Evolutionary conservation across 2,113 vertebrate genomes (phyloP), one percentile per base, ranked within the genome.

Genomic region (Chrysemys picta): DNA sequence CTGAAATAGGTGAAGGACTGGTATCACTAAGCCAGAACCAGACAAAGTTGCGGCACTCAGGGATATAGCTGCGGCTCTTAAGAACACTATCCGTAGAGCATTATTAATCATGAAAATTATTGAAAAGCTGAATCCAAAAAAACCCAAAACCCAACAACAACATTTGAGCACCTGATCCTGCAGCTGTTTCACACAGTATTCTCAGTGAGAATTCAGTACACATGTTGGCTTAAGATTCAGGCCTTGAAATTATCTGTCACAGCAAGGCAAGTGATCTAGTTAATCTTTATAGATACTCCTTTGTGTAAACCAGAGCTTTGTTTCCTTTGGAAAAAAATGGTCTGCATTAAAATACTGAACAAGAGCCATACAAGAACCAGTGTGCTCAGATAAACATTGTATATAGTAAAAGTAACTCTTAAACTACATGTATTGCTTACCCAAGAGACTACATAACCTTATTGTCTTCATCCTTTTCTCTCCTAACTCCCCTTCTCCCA

Each of bases 391-490:
- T 8, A 80, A 87, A 56, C 10, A 59, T 47, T 31, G 79, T 72
- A 72, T 87, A 27, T 65, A 35, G 62, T 65, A 65, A 65, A 65
- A 65, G 13, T 76, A 59, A 17, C 38, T 21, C n/a, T 45, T 22
- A 42, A 62, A 62, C 84, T 2, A 62, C 8, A 27, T 5, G 4
- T 52, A 47, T 8, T 47, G 3, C 38, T 47, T 10, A 49, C 13
- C 1, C 1, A 47, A 52, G 0, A 82, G 24, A 57, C 7, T 8
- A 47, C 2, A n/a, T 52, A 13, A 57, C 3, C 38, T 42, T 76
- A 27, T 13, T 76, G 42, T 47, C 75, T 47, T 76, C 24, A 76
- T 45, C 24, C 42, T 47, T 78, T 42, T 16, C 7, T 83, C 3
- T 42, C n/a, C 14, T 4, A 10, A 80, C n/a, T 84, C 52, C 10